These are phyloP conservation scores for Habrosyne pyritoides DNA, from an alignment of 2,888 invertebrate species.

Conservation along the genomic window DNA sequence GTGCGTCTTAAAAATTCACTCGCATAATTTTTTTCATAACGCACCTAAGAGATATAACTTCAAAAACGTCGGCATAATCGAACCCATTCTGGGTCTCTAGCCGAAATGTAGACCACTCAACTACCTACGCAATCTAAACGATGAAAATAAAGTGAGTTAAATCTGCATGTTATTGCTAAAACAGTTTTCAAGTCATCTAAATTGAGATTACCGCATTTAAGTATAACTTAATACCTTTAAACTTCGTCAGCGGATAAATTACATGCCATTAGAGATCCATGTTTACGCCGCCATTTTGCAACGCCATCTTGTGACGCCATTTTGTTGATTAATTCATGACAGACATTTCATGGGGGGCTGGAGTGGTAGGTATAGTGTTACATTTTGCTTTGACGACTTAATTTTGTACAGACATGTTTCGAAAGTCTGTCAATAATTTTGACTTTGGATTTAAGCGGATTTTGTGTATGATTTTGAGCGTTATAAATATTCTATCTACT, in stretches of 20 bases:
- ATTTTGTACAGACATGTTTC: neutral
- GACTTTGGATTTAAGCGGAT: too few species aligned
- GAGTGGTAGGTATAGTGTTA: constrained; percentile 33
- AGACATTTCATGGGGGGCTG: constrained; percentile 31
- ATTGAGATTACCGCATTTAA: neutral
- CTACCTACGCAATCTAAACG: too few species aligned
- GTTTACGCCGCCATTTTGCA: constrained; percentile 20
- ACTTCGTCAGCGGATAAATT: constrained; percentile 28
- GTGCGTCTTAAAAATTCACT: too few species aligned
- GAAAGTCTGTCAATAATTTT: too few species aligned
- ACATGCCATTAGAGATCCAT: constrained; percentile 26
- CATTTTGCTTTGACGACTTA: constrained; percentile 15
- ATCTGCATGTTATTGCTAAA: neutral
- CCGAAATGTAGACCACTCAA: too few species aligned
- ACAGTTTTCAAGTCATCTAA: neutral
- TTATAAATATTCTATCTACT: too few species aligned
- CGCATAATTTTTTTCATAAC: too few species aligned
- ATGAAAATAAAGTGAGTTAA: neutral
- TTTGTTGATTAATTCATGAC: constrained; percentile 26
- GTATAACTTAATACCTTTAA: constrained; percentile 1
- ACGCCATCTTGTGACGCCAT: constrained; percentile 33
- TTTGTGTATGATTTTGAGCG: too few species aligned
- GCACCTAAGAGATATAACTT: too few species aligned
- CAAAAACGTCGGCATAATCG: too few species aligned
- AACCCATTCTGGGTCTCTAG: too few species aligned